Evolutionary conservation across 2,797 vertebrate genomes (phyloP).

Genomic region (Eidolon dupreanum): DNA sequence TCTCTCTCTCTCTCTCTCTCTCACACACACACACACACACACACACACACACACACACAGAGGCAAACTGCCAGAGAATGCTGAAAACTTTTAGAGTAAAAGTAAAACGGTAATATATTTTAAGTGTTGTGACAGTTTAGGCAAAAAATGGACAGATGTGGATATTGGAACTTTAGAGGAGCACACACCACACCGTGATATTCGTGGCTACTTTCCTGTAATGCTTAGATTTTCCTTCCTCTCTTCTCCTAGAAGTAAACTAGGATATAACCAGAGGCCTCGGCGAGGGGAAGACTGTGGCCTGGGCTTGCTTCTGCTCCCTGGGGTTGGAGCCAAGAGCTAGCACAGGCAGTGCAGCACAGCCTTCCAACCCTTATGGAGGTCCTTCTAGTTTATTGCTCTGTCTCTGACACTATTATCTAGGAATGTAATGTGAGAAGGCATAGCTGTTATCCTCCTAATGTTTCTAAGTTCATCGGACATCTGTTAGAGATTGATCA

Average conservation of each 20-base stretch:
- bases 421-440: neutral
- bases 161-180: neutral
- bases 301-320: neutral
- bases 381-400: neutral
- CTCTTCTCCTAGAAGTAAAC: neutral
- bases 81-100: conserved; percentile 21
- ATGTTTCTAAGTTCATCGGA: neutral
- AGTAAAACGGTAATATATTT: neutral
- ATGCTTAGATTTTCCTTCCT: neutral
- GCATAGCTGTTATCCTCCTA: neutral
- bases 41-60: no score
- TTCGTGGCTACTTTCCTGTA: neutral
- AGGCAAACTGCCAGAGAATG: neutral
- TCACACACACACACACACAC: no score
- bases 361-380: neutral
- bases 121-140: neutral
- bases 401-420: neutral
- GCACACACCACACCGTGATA: no score
- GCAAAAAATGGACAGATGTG: neutral
- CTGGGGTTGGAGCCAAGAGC: neutral
- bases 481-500: neutral
- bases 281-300: neutral
- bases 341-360: neutral
- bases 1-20: no score
- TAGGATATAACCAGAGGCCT: neutral